Base-by-base conservation (phyloP, 1,140 invertebrate genomes). In the Araneus ventricosus region DNA sequence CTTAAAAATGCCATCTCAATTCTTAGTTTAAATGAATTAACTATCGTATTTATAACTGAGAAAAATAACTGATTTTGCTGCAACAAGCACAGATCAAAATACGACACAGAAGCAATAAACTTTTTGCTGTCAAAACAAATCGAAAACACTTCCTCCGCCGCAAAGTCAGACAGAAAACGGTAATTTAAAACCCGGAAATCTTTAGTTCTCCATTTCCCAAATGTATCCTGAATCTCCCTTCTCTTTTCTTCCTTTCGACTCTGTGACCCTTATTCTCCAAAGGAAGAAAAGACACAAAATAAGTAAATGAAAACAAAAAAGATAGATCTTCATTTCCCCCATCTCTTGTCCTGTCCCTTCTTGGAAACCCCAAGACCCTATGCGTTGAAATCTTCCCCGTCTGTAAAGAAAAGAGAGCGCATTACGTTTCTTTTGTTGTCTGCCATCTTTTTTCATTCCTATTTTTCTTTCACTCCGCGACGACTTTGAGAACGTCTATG, bases 351-450 rank as follows among this genome's bases (percentile, higher is more conserved):
- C 70, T 30, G 14, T 30, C 27, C 27, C 67, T 75, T 34, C 30
- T 20, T 20, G 27, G 30, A 75, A 22, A 37, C 30, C 34, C 4
- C 22, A 30, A 8, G 3, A 20, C 5, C 3, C 30, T 5, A n/a
- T 39, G 27, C 90, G 90, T 57, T 92, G 80, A 61, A 82, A 92
- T 61, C 82, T 86, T 22, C 45, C 20, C 45, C 45, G 14, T 52
- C 45, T 52, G 30, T 57, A 30, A 75, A 90, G 30, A 37, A 63
- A 84, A 86, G 22, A 52, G 61, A 37, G 41, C 24, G 61, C 63
- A 75, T 92, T 86, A 86, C 61, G 90, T 37, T 92, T 86, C 61
- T 39, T 86, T 86, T 86, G 82, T 92, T 75, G 90, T 92, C 90
- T 86, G 86, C 80, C 82, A 75, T 92, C 70, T 2, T 86, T 82